Base-by-base conservation (phyloP, 2,113 vertebrate species). In the Antennarius striatus region DNA sequence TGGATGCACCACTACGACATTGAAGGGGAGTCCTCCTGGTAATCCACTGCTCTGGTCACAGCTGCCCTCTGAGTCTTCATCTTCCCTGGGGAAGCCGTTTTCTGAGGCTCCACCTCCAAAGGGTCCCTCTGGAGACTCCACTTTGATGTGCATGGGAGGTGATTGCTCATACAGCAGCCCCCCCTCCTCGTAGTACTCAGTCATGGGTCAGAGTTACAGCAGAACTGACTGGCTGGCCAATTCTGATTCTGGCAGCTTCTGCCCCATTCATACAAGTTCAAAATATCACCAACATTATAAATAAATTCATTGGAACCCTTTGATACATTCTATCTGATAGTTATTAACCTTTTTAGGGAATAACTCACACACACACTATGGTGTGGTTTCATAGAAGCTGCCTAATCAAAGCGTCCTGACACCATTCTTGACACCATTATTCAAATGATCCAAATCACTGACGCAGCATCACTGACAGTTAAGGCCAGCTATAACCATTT, bases 81-180 rank as follows among this genome's bases (percentile, higher is more conserved):
- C 92, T 78, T 93, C 92, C 77, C 91, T 80, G 62, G 92, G 89
- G 84, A 92, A 92, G 86, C 92, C 92, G 42, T 93, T 93, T 68
- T 93, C 92, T 6, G 92, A 93, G 75, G 86, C 85, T 57, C 89
- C 91, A 60, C 90, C 90, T 76, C 90, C 92, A 60, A 92, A 91
- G 83, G 89, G 89, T 70, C 91, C 92, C 87, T 93, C 93, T 28
- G 93, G 93, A 79, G 93, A 94, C 92, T 94, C 93, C 88, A 93
- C 92, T 90, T 94, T 94, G 83, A 94, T 93, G 90, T 92, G 92
- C 92, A 93, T 92, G 86, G 92, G 92, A 91, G 93, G 92, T 74
- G 92, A 93, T 84, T 92, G 93, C 92, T 94, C 92, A 68, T 93
- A 93, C 83, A 94, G 92, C 92, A 92, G 86, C 81, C 93, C 93